These are phyloP conservation scores for Melanogrammus aeglefinus DNA, from an alignment of 2,797 vertebrate species.

Conservation along the genomic window DNA sequence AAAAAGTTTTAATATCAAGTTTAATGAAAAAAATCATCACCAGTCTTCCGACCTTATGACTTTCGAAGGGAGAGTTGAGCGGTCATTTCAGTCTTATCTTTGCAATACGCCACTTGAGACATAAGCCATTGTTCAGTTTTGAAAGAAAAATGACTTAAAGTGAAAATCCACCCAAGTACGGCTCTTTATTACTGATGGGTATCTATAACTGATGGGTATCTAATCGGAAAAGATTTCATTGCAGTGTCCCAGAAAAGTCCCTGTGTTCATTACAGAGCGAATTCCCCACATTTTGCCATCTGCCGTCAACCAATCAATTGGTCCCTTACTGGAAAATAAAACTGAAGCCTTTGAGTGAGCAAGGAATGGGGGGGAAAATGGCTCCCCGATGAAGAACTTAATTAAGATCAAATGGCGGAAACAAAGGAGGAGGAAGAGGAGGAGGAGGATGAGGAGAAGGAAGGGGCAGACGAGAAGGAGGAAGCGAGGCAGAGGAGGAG, in stretches of 20 bases:
- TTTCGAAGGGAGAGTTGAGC: background rate
- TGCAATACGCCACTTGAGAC: background rate
- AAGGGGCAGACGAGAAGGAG: slow-evolving; percentile 13
- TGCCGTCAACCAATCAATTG: background rate
- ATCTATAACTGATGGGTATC: slow-evolving; percentile 59
- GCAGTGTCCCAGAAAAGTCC: slow-evolving; percentile 36
- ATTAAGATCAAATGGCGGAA: slow-evolving; percentile 36
- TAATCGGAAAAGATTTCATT: slow-evolving; percentile 41
- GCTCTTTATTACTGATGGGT: slow-evolving; percentile 56
- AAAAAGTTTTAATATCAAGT: too few species aligned
- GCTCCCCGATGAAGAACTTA: slow-evolving; percentile 37
- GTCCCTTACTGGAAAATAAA: slow-evolving; percentile 11
- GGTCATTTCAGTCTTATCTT: background rate
- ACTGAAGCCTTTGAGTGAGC: background rate
- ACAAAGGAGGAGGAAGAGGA: slow-evolving; percentile 18
- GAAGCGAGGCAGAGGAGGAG: background rate
- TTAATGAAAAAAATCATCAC: too few species aligned
- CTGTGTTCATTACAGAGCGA: slow-evolving; percentile 52
- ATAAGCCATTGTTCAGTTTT: too few species aligned
- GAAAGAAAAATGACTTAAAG: background rate
- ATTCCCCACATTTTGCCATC: slow-evolving; percentile 37
- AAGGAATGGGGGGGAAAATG: background rate
- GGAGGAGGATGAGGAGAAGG: slow-evolving; percentile 12
- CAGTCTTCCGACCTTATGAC: too few species aligned
- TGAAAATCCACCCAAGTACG: background rate